Conservation (phyloP, 2,888 invertebrate species). For the Nemoura dubitans region DNA sequence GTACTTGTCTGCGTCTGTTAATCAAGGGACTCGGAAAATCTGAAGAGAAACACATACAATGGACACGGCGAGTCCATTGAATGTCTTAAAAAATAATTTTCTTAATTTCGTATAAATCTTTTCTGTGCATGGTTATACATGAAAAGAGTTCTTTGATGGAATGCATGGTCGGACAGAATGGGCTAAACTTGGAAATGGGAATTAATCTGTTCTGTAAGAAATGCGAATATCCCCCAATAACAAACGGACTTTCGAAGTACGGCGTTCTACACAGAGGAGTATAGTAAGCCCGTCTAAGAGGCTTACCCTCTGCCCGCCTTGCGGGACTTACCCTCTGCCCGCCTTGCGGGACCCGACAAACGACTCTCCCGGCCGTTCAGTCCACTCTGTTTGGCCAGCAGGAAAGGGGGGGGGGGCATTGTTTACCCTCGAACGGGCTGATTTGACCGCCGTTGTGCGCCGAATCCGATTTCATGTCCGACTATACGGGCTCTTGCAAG, state of each 20-base stretch:
- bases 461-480: background rate
- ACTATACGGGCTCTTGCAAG: background rate
- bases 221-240: background rate
- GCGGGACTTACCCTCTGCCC: no score
- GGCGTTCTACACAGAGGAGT: background rate
- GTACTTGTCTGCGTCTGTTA: no score
- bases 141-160: no score
- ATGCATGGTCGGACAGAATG: background rate
- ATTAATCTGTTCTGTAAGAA: background rate
- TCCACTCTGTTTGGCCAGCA: background rate
- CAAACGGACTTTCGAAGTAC: background rate
- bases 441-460: background rate
- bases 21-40: no score
- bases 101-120: no score
- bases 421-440: constrained; percentile 17
- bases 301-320: background rate
- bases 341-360: background rate
- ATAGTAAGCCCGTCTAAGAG: background rate
- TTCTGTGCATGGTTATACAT: no score
- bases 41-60: no score
- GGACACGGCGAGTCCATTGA: no score
- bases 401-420: background rate
- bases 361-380: background rate
- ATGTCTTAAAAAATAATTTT: no score
- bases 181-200: background rate